Evolutionary conservation across 2,113 vertebrate genomes (phyloP), one percentile per base, ranked within the genome.

Genomic region (Percopsis transmontana): DNA sequence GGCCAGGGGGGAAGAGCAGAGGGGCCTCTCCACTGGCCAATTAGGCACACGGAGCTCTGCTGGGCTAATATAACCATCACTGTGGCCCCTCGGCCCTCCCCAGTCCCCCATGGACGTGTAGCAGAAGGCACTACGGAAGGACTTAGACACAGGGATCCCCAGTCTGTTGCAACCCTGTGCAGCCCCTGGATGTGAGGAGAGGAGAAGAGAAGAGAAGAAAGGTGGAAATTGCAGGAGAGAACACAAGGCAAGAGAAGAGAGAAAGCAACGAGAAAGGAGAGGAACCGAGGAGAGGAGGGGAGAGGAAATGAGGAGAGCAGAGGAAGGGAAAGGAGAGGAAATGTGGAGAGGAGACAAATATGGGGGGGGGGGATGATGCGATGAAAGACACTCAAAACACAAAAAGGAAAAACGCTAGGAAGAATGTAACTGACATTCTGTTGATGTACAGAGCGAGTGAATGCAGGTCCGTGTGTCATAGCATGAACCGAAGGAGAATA

Each of bases 31-130:
- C 66, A 79, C 76, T 70, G 90, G 87, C 90, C 90, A 90, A 90
- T 91, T 92, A 92, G 77, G 71, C 74, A 41, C 72, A 82, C 76
- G 65, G 65, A 86, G 72, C 62, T 73, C 70, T 68, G 74, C 65
- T 70, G 70, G 76, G 83, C 85, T 90, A 90, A 91, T 88, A 85
- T 79, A 87, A 89, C 85, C 89, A 86, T 84, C 83, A 72, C 61
- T 61, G 79, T 70, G 77, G 78, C 66, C 83, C 83, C 79, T 44
- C 70, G 86, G 83, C 63, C 83, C 70, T 62, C 62, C 69, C 61
- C 58, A 42, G 39, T 50, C 87, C 85, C 85, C 87, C 41, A 52
- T 18, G 79, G 87, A 81, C 39, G 19, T 79, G 76, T 80, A 71
- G 74, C 73, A 64, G 50, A 48, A 79, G 76, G 62, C 59, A 72